Evolutionary conservation across 2,797 vertebrate genomes (phyloP).

Genomic region (Cryptoprocta ferox): DNA sequence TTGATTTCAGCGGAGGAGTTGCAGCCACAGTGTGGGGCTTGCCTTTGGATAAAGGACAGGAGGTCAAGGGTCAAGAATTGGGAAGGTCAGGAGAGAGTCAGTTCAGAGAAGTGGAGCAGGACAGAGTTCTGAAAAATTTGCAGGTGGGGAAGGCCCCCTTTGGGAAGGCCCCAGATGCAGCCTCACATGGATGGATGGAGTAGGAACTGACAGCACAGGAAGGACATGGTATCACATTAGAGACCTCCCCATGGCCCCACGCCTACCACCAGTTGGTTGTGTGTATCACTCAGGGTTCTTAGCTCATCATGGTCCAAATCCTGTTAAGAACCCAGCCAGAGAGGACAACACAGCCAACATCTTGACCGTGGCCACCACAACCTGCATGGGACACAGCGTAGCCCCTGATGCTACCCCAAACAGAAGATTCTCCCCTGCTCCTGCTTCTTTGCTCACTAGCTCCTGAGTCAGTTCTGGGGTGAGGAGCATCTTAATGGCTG

Average conservation of each 20-base stretch:
- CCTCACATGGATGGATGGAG: neutral
- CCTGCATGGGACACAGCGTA: neutral
- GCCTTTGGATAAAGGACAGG: neutral
- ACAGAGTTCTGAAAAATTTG: neutral
- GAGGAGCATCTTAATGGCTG: neutral
- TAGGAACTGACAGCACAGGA: neutral
- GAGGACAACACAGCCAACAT: neutral
- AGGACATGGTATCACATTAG: accelerated
- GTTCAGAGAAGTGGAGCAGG: neutral
- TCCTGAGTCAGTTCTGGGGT: neutral
- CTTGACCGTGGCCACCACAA: neutral
- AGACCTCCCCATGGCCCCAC: neutral
- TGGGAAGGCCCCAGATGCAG: neutral
- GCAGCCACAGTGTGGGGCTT: neutral
- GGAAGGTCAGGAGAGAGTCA: neutral
- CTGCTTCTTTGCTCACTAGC: neutral
- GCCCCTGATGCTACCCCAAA: neutral
- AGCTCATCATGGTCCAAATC: neutral
- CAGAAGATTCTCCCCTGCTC: neutral
- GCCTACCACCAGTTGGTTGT: neutral
- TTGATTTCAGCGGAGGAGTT: neutral
- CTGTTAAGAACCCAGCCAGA: neutral
- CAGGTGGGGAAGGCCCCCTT: neutral
- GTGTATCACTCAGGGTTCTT: neutral
- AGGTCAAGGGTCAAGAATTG: neutral